Base-by-base conservation (phyloP, 2,888 invertebrate species). In the Spatulosminthurus flaviceps region DNA sequence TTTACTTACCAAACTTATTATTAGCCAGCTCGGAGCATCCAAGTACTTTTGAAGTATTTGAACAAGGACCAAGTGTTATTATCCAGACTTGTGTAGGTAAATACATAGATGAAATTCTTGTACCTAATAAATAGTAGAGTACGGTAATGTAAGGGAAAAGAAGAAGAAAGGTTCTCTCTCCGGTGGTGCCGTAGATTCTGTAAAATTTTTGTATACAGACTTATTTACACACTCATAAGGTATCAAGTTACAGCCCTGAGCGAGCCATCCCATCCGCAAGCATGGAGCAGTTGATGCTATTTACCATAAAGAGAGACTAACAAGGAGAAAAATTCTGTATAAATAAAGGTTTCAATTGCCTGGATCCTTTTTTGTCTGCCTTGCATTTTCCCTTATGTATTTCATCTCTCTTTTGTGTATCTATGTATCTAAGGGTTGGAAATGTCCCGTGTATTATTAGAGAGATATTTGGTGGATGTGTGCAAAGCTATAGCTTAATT, bases 221-320 rank as follows among this genome's bases (percentile, higher is more conserved):
- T 51, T 51, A 51, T 51, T 51, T 51, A 51, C 51, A 51, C 51
- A 51, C 51, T 51, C 51, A 19, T 19, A 51, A 51, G 16, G 51
- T 51, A 51, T 51, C 51, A 51, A 19, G 51, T 51, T 51, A 51
- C 51, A 51, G 51, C 51, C 51, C n/a, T 51, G 51, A 51, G 51
- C 51, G 51, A n/a, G 51, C 51, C 51, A 51, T 51, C 51, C 51
- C 51, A 51, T 51, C 51, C 51, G 51, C 51, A 51, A 51, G 51
- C n/a, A 51, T 51, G 51, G n/a, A n/a, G n/a, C 51, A 34, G 34
- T n/a, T 51, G 51, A n/a, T 51, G 51, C 51, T 51, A 51, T 51
- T 51, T 51, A 51, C 51, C 51, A 51, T 51, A 51, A 51, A 51
- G 51, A 51, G 51, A 51, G 51, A 51, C 51, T 51, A 51, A 51